Conservation (phyloP, 2,797 vertebrate genomes). For the Hyperoplus lanceolatus region DNA sequence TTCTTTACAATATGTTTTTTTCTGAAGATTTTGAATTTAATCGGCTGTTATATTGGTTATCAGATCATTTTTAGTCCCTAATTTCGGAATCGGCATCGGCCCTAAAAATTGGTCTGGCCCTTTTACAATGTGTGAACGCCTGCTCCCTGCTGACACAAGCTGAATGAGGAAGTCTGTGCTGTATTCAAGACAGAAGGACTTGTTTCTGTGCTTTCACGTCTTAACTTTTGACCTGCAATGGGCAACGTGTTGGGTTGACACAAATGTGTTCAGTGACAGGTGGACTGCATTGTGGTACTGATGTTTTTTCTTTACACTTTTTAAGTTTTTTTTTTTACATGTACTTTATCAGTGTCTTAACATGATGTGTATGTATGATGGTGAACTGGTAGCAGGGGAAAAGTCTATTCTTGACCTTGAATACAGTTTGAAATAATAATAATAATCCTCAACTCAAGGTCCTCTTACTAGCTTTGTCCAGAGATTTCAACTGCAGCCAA, state of each 20-base stretch:
- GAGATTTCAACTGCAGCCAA: background rate
- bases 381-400: background rate
- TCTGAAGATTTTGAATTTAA: too few species aligned
- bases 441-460: background rate
- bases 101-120: background rate
- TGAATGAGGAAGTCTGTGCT: background rate
- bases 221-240: background rate
- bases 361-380: background rate
- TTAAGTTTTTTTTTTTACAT: background rate
- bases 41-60: too few species aligned
- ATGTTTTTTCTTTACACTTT: background rate
- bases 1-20: too few species aligned
- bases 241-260: background rate
- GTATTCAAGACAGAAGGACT: background rate
- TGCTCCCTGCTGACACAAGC: background rate
- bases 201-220: slow-evolving; percentile 22
- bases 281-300: slow-evolving; percentile 24
- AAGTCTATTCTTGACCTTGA: background rate
- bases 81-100: too few species aligned
- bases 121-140: background rate
- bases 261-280: background rate
- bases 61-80: too few species aligned
- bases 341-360: background rate
- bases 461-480: background rate
- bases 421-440: background rate